Percentiles rank a stretch among this genome's conserved stretches.
These are phyloP conservation scores for Cairina moschata DNA, from an alignment of 2,113 vertebrate species.

Conservation along the genomic window DNA sequence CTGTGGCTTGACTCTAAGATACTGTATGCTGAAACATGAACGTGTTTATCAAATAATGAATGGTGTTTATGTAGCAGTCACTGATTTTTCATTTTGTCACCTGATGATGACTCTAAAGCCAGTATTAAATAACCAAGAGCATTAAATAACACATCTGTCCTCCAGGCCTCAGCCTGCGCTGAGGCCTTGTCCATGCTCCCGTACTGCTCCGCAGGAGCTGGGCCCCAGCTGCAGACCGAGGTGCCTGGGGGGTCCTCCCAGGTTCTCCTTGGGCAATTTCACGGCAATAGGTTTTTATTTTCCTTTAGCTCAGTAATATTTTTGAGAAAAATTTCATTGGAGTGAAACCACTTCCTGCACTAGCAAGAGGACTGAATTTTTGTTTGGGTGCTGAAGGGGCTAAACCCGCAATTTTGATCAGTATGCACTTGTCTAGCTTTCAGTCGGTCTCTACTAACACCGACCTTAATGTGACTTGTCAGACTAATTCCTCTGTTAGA, in stretches of 20 bases:
- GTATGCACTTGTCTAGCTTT: background rate
- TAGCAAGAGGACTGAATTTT: background rate
- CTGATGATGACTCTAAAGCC: background rate
- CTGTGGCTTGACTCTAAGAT: background rate
- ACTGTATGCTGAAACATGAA: background rate
- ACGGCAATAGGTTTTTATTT: background rate
- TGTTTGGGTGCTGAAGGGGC: background rate
- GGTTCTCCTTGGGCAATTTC: background rate
- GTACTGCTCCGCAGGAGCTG: background rate
- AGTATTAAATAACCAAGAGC: background rate
- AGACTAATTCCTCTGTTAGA: background rate
- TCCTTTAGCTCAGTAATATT: background rate
- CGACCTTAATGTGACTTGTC: conserved; percentile 11
- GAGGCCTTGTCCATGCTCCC: background rate
- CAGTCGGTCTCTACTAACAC: background rate
- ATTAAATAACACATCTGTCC: background rate
- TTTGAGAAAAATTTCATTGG: background rate
- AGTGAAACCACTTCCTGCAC: background rate
- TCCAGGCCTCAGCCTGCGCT: background rate
- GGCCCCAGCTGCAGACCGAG: background rate
- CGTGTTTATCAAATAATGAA: background rate
- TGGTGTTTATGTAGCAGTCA: background rate
- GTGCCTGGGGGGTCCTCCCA: background rate
- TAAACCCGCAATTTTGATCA: background rate
- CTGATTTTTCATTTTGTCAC: background rate